Evolutionary conservation across 2,113 vertebrate species (phyloP).

Genomic region (Limnothrissa miodon): DNA sequence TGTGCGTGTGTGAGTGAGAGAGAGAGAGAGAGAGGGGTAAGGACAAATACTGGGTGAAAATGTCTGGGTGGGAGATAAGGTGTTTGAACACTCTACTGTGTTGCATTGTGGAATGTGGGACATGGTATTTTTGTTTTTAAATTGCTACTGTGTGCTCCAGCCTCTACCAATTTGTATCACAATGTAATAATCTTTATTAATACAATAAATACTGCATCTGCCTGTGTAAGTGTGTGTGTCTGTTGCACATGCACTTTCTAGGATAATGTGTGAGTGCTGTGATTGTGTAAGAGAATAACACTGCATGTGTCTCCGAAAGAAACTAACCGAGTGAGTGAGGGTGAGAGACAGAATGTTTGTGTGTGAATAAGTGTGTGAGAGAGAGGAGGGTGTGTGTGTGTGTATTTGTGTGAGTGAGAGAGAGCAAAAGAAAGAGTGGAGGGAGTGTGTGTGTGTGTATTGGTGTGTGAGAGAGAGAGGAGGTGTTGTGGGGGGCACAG

Average conservation of each 20-base stretch:
- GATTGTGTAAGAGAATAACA: neutral
- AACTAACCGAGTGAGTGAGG: neutral
- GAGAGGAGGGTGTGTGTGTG: neutral
- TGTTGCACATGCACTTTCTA: neutral
- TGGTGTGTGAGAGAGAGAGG: neutral
- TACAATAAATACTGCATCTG: conserved; percentile 17
- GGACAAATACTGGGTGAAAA: neutral
- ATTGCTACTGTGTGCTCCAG: neutral
- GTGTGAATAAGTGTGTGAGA: neutral
- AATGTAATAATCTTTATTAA: neutral
- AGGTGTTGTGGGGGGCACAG: conserved; percentile 36
- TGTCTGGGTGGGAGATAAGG: no score
- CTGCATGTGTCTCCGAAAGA: neutral
- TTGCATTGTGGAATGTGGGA: neutral
- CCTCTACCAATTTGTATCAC: neutral
- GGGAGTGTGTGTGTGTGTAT: neutral
- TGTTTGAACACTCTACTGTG: neutral
- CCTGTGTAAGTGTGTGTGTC: neutral
- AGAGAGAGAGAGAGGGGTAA: conserved; percentile 43
- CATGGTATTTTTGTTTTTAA: neutral
- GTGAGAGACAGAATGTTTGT: neutral
- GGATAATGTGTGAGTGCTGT: neutral
- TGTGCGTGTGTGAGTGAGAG: conserved; percentile 32
- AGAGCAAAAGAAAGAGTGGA: neutral
- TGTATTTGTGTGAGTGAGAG: neutral